Percentiles rank a stretch among this genome's conserved stretches.
phyloP scores from a whole-genome alignment of 2,113 vertebrate species.

The Corythornis vintsioides region DNA sequence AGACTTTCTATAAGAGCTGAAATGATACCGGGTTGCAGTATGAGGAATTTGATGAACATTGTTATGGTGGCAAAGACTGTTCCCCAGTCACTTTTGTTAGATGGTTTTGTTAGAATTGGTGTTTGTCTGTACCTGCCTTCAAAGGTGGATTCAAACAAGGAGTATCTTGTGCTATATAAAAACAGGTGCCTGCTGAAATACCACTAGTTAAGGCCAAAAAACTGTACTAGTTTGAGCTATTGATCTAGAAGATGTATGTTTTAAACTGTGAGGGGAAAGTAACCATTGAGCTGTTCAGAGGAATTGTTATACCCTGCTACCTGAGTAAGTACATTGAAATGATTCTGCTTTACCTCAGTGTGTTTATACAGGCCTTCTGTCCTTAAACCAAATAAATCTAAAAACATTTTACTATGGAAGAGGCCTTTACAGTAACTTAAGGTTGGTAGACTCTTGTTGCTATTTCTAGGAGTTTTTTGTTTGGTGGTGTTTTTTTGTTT shows the following conservation, averaged over 20 bases:
- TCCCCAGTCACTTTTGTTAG: background rate
- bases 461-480: background rate
- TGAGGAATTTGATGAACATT: background rate
- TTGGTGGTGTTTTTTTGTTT: background rate
- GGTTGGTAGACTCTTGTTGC: background rate
- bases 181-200: background rate
- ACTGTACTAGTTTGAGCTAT: background rate
- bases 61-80: background rate
- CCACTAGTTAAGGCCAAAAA: background rate
- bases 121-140: background rate
- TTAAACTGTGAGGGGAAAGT: background rate
- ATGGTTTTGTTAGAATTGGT: background rate
- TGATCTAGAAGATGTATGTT: background rate
- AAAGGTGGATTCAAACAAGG: background rate
- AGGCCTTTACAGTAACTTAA: background rate
- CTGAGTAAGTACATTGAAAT: background rate
- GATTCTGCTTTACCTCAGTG: background rate
- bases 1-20: background rate
- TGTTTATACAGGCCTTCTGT: background rate
- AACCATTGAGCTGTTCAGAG: background rate
- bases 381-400: background rate
- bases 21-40: background rate
- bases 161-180: background rate
- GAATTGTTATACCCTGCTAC: background rate
- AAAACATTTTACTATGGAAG: background rate